Evolutionary conservation across 2,888 invertebrate species (phyloP).

Genomic region (Cerastoderma edule): DNA sequence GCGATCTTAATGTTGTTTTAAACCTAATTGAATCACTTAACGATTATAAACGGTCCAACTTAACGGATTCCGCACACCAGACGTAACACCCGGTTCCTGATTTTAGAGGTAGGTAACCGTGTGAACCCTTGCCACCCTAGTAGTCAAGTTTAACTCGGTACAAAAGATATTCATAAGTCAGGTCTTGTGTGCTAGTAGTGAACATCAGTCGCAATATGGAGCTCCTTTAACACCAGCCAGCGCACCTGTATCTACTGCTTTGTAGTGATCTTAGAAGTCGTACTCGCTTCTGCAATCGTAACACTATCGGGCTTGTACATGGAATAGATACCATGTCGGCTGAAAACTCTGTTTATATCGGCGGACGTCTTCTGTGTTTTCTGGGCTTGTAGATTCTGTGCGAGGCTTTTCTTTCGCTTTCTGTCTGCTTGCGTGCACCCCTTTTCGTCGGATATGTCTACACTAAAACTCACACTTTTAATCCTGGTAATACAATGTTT

Average conservation of each 20-base stretch:
- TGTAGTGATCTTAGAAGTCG: background rate
- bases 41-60: too few species aligned
- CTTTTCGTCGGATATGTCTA: background rate
- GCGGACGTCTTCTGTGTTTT: slow-evolving; percentile 32
- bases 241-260: too few species aligned
- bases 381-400: slow-evolving; percentile 22
- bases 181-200: too few species aligned
- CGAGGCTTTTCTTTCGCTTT: background rate
- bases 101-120: slow-evolving; percentile 11
- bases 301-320: background rate
- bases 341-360: slow-evolving; percentile 48
- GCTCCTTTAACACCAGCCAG: too few species aligned
- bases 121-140: slow-evolving; percentile 19
- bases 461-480: background rate
- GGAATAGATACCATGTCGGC: slow-evolving; percentile 2
- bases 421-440: background rate
- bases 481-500: too few species aligned
- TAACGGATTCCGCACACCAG: too few species aligned
- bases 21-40: too few species aligned
- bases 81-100: background rate
- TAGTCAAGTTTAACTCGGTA: too few species aligned
- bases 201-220: too few species aligned
- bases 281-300: background rate
- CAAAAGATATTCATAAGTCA: too few species aligned
- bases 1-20: too few species aligned